phyloP scores from a whole-genome alignment of 2,888 invertebrate species.

The Leucania comma region DNA sequence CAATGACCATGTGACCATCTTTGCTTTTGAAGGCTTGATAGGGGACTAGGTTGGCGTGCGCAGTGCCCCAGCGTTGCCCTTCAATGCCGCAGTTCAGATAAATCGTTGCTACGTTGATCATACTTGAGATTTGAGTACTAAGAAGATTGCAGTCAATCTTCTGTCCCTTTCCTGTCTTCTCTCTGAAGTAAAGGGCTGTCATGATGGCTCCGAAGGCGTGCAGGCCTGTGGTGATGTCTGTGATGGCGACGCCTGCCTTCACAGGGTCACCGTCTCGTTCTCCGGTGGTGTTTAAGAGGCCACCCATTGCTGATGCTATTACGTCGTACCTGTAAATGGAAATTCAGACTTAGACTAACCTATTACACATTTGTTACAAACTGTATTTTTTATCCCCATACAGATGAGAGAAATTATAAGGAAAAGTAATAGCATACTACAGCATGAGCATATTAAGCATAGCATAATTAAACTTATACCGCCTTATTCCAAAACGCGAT shows the following conservation, averaged over 20 bases:
- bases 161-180: constrained; percentile 95
- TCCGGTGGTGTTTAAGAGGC: constrained; percentile 97
- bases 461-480: too few relatives aligned
- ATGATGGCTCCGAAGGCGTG: constrained; percentile 98
- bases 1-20: constrained; percentile 96
- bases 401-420: too few relatives aligned
- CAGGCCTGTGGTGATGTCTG: constrained; percentile 97
- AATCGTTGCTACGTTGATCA: constrained; percentile 97
- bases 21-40: constrained; percentile 97
- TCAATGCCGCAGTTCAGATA: constrained; percentile 96
- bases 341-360: neutral
- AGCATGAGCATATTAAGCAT: too few relatives aligned
- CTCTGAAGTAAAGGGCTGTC: constrained; percentile 95
- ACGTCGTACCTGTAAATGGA: constrained; percentile 94
- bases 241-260: constrained; percentile 98
- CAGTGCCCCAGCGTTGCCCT: constrained; percentile 96
- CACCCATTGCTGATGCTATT: constrained; percentile 98
- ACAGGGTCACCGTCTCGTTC: constrained; percentile 95
- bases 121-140: constrained; percentile 96
- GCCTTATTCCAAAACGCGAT: too few relatives aligned
- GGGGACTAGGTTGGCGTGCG: constrained; percentile 98
- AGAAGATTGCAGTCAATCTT: constrained; percentile 98
- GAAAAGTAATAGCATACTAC: too few relatives aligned
- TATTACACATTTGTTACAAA: too few relatives aligned
- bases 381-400: too few relatives aligned